Base-by-base conservation (phyloP, 1,140 invertebrate species). In the Psilanteris sp. region DNA sequence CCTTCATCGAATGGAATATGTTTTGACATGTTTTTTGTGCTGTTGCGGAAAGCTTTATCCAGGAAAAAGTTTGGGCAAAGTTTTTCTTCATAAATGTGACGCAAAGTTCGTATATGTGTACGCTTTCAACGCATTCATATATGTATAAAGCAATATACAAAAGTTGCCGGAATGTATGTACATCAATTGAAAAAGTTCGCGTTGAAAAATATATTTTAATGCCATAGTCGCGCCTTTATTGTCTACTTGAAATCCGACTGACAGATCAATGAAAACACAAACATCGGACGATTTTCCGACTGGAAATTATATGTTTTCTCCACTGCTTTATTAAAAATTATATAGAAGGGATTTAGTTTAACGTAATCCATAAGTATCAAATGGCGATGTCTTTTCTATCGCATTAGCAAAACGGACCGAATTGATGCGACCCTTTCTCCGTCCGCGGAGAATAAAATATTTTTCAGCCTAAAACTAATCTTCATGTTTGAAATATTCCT, bases 141-240 rank as follows among this genome's bases (percentile, higher is more conserved):
- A 59, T 59, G 20, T 59, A 43, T 52, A 70, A 68, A 70, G 66
- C 44, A 59, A 59, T 70, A 52, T 59, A 70, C 66, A 70, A 59
- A 59, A 70, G 66, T 70, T 59, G 54, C 36, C 36, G 54, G 54
- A 70, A 70, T 70, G 66, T 52, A 59, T 70, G 52, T 59, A 50
- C 52, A 59, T 70, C 32, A 70, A 59, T 68, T 57, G 52, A 57
- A 68, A 68, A 68, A 68, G 36, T 61, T 70, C 1, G 13, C 32
- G 26, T 37, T 50, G 34, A 50, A 59, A 57, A 59, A 48, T 59
- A 68, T 59, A 57, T 59, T 68, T 59, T 68, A 68, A 68, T 68
- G 52, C 32, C 52, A 57, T 32, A 46, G 39, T 44, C 24, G 13
- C 44, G 29, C 27, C 27, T 52, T 70, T 59, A 41, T 59, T 59